phyloP scores from a whole-genome alignment of 2,888 invertebrate genomes.

The Drosophila infuscata region DNA sequence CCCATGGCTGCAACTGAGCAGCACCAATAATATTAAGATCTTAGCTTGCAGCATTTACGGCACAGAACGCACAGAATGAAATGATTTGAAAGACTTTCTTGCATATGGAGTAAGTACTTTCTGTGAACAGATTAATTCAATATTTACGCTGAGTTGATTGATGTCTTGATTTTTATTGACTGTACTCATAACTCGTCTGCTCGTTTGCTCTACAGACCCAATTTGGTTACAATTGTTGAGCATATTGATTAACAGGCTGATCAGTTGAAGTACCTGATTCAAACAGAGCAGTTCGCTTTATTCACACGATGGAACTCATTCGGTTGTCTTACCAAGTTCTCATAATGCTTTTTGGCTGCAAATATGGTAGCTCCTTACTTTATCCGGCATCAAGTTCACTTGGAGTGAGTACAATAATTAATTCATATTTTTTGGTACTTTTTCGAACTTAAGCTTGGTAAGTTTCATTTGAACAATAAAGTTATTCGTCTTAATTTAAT shows the following conservation, averaged over 20 bases:
- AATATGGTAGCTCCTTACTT: conserved; percentile 37
- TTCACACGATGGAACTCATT: conserved; percentile 29
- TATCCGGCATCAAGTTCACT: conserved; percentile 66
- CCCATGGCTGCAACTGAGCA: conserved; percentile 29
- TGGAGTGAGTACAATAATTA: conserved; percentile 52
- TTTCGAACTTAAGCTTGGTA: background rate
- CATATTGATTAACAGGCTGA: conserved; percentile 19
- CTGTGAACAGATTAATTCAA: conserved; percentile 57
- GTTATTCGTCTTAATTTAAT: background rate
- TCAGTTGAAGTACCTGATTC: conserved; percentile 47
- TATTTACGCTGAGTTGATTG: conserved; percentile 60
- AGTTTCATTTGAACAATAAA: background rate
- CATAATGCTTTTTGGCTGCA: conserved; percentile 7
- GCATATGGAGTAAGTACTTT: conserved; percentile 27
- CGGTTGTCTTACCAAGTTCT: conserved; percentile 4
- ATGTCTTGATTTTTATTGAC: conserved; percentile 69
- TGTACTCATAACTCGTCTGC: conserved; percentile 17
- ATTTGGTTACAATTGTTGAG: conserved; percentile 32
- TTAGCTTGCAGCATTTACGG: conserved; percentile 47
- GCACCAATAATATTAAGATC: conserved; percentile 38
- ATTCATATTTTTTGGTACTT: no score
- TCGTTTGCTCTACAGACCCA: conserved; percentile 50
- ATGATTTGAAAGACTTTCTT: conserved; percentile 24
- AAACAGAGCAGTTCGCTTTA: conserved; percentile 31
- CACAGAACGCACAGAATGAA: conserved; percentile 19